Base-by-base conservation (phyloP, 2,888 invertebrate genomes). In the Phrixothrix hirtus region DNA sequence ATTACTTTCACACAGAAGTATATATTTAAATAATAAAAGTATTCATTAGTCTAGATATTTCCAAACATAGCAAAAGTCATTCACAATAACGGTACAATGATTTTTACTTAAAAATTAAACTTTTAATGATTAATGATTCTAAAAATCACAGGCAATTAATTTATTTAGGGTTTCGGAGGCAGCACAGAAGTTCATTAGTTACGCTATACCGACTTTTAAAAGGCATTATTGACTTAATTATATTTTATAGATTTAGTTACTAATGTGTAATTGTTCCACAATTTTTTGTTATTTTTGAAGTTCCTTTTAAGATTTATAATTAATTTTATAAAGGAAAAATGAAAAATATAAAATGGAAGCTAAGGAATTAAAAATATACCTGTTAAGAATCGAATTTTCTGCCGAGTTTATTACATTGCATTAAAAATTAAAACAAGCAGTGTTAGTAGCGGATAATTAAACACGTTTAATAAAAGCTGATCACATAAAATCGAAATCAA, bases 61-160 rank as follows among this genome's bases (percentile, higher is more conserved):
- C 44, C 37, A 47, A 49, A 49, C 43, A 49, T 49, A 49, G 35
- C 44, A 25, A 36, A 45, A 55, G 43, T 37, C 41, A 42, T 53
- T 47, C 46, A 31, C 32, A 41, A 15, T 54, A 57, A 54, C 54
- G 49, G 57, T 45, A 55, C 55, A 47, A 17, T 25, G 43, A 27
- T 44, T 48, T 55, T 54, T 50, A 51, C 42, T 39, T 46, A 51
- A 57, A 54, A 43, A 29, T 36, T 26, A 50, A 50, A 54, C 45
- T 46, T 46, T 34, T 31, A 44, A 50, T 54, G 51, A 53, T 51
- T 51, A 55, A 54, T 57, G 47, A 43, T 43, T 46, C 25, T 15
- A 25, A 47, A 49, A 48, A 49, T 51, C 44, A 48, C 55, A 25
- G 17, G 34, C 51, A 51, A 39, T 55, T 57, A 45, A 55, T 55